Evolutionary conservation across 2,888 invertebrate species (phyloP).

Genomic region (Phasia obesa): DNA sequence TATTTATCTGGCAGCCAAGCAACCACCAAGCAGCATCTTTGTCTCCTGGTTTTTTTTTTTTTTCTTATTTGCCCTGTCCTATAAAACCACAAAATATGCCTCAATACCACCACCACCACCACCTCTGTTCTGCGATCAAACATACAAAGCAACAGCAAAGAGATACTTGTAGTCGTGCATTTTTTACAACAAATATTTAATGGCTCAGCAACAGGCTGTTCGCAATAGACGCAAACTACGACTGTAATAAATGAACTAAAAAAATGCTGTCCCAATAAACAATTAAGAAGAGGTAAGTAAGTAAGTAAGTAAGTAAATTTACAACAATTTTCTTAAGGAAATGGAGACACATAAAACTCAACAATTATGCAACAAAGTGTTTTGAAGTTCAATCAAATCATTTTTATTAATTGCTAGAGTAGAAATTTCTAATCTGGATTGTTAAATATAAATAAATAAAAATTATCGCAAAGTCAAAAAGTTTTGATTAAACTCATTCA

Average conservation of each 20-base stretch:
- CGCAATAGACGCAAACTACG: neutral
- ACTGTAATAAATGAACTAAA: constrained; percentile 12
- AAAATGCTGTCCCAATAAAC: constrained; percentile 28
- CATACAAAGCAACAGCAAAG: neutral
- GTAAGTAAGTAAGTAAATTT: no score
- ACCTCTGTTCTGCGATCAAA: constrained; percentile 9
- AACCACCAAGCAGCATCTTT: constrained; percentile 46
- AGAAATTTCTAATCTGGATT: no score
- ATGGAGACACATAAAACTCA: no score
- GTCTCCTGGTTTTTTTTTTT: no score
- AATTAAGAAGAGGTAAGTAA: no score
- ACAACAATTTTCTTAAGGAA: no score
- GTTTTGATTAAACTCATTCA: no score
- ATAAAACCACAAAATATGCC: constrained; percentile 41
- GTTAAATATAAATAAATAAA: no score
- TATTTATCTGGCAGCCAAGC: constrained; percentile 41
- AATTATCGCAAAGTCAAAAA: no score
- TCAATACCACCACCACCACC: constrained; percentile 20
- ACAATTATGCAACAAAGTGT: no score
- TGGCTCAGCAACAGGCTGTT: constrained; percentile 40
- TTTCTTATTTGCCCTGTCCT: constrained; percentile 21
- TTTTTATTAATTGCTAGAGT: no score
- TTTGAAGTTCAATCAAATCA: no score
- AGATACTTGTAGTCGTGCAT: constrained; percentile 2
- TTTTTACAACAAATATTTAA: neutral